Evolutionary conservation across 1,140 invertebrate genomes (phyloP).

Genomic region (Sinonovacula constricta): DNA sequence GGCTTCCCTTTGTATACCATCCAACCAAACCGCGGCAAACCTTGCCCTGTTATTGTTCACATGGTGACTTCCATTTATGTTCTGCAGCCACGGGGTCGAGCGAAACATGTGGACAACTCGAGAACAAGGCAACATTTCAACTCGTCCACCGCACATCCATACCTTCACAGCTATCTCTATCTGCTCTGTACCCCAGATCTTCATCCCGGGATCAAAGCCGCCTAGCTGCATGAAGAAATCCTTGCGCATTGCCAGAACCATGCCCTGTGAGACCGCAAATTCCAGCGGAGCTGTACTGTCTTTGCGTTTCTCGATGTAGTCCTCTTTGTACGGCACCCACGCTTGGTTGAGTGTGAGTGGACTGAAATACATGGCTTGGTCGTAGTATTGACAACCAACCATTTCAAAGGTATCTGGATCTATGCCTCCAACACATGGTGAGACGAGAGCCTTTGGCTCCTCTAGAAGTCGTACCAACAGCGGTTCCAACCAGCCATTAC

Average conservation of each 20-base stretch:
- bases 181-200: conserved; percentile 35
- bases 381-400: neutral
- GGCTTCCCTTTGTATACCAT: conserved; percentile 12
- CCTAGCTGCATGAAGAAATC: no score
- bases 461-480: conserved; percentile 18
- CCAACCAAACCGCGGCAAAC: conserved; percentile 30
- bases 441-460: conserved; percentile 22
- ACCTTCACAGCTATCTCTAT: conserved; percentile 42
- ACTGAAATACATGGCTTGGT: conserved; percentile 10
- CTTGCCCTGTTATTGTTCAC: conserved; percentile 14
- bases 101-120: conserved; percentile 37
- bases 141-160: no score
- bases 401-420: conserved; percentile 18
- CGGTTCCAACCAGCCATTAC: conserved; percentile 27
- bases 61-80: neutral
- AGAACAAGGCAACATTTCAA: conserved; percentile 42
- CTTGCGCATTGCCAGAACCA: conserved; percentile 39
- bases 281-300: conserved; percentile 22
- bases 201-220: no score
- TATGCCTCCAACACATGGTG: conserved; percentile 20
- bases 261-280: conserved; percentile 15
- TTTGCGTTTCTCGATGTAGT: conserved; percentile 4
- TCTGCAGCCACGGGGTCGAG: neutral
- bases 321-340: conserved; percentile 9
- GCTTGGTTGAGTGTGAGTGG: conserved; percentile 27